Evolutionary conservation across 2,113 vertebrate genomes (phyloP).

Genomic region (Merops nubicus): DNA sequence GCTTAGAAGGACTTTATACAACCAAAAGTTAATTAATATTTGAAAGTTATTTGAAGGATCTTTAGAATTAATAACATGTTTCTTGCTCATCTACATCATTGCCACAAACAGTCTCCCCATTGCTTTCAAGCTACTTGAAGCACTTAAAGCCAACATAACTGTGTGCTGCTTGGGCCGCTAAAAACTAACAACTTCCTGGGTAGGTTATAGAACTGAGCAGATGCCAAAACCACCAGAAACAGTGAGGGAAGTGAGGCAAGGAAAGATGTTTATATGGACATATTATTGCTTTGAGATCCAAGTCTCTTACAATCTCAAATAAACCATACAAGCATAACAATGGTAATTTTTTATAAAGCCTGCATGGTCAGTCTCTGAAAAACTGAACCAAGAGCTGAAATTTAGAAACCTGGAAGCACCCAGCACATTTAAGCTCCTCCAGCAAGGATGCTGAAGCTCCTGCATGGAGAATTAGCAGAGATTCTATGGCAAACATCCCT

Average conservation of each 20-base stretch:
- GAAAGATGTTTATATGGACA: not conserved
- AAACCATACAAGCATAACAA: not conserved
- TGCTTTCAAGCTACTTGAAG: not conserved
- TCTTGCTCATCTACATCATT: not conserved
- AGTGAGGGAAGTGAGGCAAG: not conserved
- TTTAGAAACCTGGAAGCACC: not conserved
- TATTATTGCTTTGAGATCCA: not conserved
- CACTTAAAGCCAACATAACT: not conserved
- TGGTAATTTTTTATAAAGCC: not conserved
- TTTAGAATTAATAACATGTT: not conserved
- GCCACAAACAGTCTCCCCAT: not conserved
- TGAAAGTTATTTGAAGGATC: not conserved
- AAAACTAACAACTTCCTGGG: not conserved
- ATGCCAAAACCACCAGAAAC: not conserved
- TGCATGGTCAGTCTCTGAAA: not conserved
- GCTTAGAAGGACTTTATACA: not conserved
- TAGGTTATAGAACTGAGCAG: not conserved
- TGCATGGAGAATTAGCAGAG: not conserved
- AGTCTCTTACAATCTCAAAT: not conserved
- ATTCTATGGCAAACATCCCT: not conserved
- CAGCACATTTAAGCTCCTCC: not conserved
- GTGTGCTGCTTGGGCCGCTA: not conserved
- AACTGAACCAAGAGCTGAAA: not conserved
- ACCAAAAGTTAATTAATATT: not conserved
- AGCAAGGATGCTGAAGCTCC: not conserved